phyloP scores from a whole-genome alignment of 2,888 invertebrate genomes.

The Cepaea hortensis region DNA sequence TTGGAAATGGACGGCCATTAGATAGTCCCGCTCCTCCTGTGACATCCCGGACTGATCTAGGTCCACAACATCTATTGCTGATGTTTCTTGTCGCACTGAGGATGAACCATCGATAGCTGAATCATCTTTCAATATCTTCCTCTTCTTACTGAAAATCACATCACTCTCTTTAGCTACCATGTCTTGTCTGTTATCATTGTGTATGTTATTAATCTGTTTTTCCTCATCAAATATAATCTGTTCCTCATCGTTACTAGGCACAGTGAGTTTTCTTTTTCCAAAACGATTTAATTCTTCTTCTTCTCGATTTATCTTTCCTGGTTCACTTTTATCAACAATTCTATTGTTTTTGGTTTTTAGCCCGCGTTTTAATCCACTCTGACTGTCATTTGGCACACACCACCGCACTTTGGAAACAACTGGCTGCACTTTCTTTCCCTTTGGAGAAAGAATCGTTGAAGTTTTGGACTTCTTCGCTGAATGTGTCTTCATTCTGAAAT shows the following conservation, averaged over 20 bases:
- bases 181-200: not conserved
- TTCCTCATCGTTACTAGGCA: not conserved
- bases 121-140: not conserved
- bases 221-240: not conserved
- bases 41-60: slow-evolving; percentile 28
- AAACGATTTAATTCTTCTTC: no score
- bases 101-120: not conserved
- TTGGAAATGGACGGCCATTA: slow-evolving; percentile 56
- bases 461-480: not conserved
- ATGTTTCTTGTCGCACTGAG: not conserved
- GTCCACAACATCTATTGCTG: not conserved
- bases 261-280: not conserved
- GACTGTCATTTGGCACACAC: not conserved
- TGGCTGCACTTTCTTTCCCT: not conserved
- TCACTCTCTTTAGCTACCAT: not conserved
- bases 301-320: not conserved
- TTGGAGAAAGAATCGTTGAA: not conserved
- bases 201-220: not conserved
- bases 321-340: not conserved
- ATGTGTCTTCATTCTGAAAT: not conserved
- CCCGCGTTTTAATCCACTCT: not conserved
- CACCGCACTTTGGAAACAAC: not conserved
- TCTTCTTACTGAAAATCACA: not conserved
- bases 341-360: not conserved
- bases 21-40: slow-evolving; percentile 56